Evolutionary conservation across 2,888 invertebrate species (phyloP), one percentile per base, ranked within the genome.

Genomic region (Scaptomyza polygonia): DNA sequence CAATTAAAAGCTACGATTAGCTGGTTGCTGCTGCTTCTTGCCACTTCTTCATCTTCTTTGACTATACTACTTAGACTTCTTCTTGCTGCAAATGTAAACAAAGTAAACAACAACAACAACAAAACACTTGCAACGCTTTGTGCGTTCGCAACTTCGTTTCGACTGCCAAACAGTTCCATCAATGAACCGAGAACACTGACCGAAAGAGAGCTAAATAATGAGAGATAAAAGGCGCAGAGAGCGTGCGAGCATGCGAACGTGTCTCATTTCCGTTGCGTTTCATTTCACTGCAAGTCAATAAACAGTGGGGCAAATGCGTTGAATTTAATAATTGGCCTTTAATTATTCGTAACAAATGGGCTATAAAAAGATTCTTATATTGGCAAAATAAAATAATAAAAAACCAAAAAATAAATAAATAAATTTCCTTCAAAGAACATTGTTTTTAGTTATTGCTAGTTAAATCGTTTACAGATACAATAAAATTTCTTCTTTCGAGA

Each of bases 211-310:
- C 39, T 18, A 14, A 39, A 16, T 27, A 9, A 18, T 9, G 16
- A 21, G 47, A 29, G 62, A 16, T 55, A 21, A 48, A 21, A 9
- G 32, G 6, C 30, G 7, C 44, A 54, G 44, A 40, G 61, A 67
- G 55, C 30, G 32, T 36, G 12, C 16, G 29, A 32, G 39, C 12
- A n/a, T n/a, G 30, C 16, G 9, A 42, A 30, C 21, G 57, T 58
- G 76, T 72, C 74, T 80, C 81, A 61, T 71, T 80, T 78, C 78
- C 78, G 78, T 80, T 80, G 71, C 73, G 78, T 78, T 80, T 71
- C 75, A 69, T 72, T 68, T 64, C 43, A 68, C 47, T 73, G 68
- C 59, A 74, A 61, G 65, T 61, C 74, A 21, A 25, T 39, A 65
- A 49, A 72, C 72, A 14, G 74, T 72, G 69, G 11, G 0, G 2